Conservation (phyloP, 2,797 vertebrate genomes). For the Anolis apletophallus region DNA sequence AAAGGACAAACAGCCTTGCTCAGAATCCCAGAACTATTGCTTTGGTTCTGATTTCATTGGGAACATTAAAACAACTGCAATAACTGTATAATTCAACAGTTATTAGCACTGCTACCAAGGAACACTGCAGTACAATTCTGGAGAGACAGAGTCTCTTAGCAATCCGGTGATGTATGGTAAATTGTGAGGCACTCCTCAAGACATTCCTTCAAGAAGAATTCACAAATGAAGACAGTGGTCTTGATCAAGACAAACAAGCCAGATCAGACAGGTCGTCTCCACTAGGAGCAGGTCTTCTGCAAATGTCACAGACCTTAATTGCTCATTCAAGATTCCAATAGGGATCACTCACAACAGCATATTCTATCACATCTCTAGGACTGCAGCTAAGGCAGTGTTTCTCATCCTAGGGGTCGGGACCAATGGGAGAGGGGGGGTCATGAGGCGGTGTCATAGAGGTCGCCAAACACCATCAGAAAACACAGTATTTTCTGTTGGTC, state of each 20-base stretch:
- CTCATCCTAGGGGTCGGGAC: too few relatives aligned
- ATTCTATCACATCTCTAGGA: neutral
- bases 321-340: neutral
- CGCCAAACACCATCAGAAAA: too few relatives aligned
- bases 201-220: neutral
- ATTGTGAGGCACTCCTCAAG: neutral
- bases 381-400: too few relatives aligned
- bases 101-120: neutral
- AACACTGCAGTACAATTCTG: neutral
- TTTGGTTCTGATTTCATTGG: neutral
- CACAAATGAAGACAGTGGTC: neutral
- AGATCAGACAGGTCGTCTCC: neutral
- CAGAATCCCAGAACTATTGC: neutral
- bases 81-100: neutral
- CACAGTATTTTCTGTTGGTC: too few relatives aligned
- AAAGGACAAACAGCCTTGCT: neutral
- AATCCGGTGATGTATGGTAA: neutral
- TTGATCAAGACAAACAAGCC: neutral
- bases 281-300: neutral
- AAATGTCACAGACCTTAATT: neutral
- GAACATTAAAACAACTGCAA: neutral
- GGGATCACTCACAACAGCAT: neutral
- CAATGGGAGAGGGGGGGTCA: too few relatives aligned
- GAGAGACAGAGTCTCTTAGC: neutral
- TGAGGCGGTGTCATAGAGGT: too few relatives aligned